Percentiles rank a stretch among this genome's conserved stretches.
phyloP scores from a whole-genome alignment of 2,888 invertebrate genomes.

The Cynaeus angustus region DNA sequence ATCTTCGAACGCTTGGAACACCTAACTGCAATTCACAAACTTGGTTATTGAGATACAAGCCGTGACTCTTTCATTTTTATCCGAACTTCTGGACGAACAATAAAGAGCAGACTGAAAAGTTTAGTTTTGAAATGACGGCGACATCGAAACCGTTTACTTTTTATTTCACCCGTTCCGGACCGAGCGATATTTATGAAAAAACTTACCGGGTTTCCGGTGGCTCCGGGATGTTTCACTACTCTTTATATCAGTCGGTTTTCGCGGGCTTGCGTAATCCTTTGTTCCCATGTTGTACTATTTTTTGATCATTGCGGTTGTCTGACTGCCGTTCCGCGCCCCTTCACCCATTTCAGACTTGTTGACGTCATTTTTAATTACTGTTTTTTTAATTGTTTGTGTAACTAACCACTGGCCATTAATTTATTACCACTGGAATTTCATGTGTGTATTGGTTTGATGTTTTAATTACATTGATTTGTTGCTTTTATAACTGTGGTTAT shows the following conservation, averaged over 20 bases:
- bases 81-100: slow-evolving; percentile 53
- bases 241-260: background rate
- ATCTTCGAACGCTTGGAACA: slow-evolving; percentile 49
- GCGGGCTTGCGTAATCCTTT: slow-evolving; percentile 2
- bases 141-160: slow-evolving; percentile 48
- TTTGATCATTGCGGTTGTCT: slow-evolving; percentile 2
- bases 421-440: slow-evolving; percentile 10
- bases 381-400: background rate
- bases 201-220: slow-evolving; percentile 35
- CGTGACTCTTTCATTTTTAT: slow-evolving; percentile 52
- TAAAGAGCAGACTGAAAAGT: slow-evolving; percentile 55
- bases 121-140: slow-evolving; percentile 50
- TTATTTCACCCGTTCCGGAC: slow-evolving; percentile 39
- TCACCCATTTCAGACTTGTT: background rate
- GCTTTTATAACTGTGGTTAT: slow-evolving; percentile 34
- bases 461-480: slow-evolving; percentile 38
- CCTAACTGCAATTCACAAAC: slow-evolving; percentile 56
- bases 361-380: slow-evolving; percentile 1
- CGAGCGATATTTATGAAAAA: slow-evolving; percentile 46
- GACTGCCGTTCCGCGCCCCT: background rate
- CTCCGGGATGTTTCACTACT: slow-evolving; percentile 22
- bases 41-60: slow-evolving; percentile 59
- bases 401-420: slow-evolving; percentile 11
- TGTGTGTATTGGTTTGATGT: slow-evolving; percentile 26
- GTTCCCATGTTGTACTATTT: background rate